Evolutionary conservation across 2,888 invertebrate genomes (phyloP), one percentile per base, ranked within the genome.

Genomic region (Agrilus cyanescens): DNA sequence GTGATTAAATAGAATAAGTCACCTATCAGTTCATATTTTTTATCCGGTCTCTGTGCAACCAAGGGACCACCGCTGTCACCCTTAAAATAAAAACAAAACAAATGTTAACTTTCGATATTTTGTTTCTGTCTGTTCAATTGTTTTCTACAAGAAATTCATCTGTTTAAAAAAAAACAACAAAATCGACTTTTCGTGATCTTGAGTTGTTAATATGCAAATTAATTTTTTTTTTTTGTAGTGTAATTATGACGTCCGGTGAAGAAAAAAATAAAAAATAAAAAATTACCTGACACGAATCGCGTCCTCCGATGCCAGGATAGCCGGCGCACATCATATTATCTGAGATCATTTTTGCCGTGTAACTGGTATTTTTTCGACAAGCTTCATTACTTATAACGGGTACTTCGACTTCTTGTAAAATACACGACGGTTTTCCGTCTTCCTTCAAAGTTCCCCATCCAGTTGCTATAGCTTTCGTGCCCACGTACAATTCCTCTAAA

Each of bases 381-480:
- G 78, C 79, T 25, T 79, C 74, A 60, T 85, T 86, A 52, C 74
- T 76, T n/a, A 78, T 57, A 8, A 78, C 76, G 0, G 78, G 77
- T n/a, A 90, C 82, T 52, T 85, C 84, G 0, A 90, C 90, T 63
- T 88, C 84, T 57, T 86, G 84, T 18, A 91, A 71, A 10, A 83
- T 72, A 56, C 89, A 88, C 0, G 88, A 84, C 0, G 88, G 84
- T 56, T 84, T 84, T 7, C 89, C 90, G 54, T 85, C 85, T 64
- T 90, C 91, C 46, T 82, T 79, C 12, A 86, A 68, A 0, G 89
- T 86, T 1, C 91, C 91, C 91, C 91, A 90, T 12, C 91, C 90
- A 2, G 87, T 74, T 2, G 85, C 88, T 16, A 81, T 77, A 2
- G 80, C 89, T 38, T 75, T 76, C 7, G 73, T 74, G 3, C 82